Evolutionary conservation across 2,797 vertebrate species (phyloP), one percentile per base, ranked within the genome.

Genomic region (Nannoperca obscura): DNA sequence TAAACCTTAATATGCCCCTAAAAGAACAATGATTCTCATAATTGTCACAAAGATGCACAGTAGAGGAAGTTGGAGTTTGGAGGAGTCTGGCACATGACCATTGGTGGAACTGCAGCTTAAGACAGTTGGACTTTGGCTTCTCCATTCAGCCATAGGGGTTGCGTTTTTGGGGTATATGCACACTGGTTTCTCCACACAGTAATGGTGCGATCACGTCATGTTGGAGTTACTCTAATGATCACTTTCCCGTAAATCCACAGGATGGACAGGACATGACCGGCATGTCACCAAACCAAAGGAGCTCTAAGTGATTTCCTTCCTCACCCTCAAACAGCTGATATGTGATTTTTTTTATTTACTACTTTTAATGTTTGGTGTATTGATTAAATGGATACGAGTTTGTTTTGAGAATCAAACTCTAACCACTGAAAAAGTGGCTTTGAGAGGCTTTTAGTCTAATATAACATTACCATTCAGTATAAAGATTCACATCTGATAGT

Each of bases 71-170:
- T 7, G 20, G 22, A 53, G 52, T 20, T 61, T 24, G n/a, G 55
- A 30, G 34, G 34, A 20, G 46, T 46, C 19, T 36, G 65, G 47
- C 30, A 22, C 49, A 9, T 27, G 40, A 15, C 6, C 14, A 34
- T n/a, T 65, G 7, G 38, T 71, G 57, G 20, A 49, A 46, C 60
- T 54, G 47, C 62, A 68, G 62, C 11, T 30, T 15, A 10, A 52
- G 17, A 14, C 40, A 40, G 32, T 40, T 38, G 0, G 47, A 44
- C 11, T 61, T 34, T 30, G 7, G 11, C 24, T 63, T 46, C 40
- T 69, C n/a, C 42, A 30, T 15, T 76, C 63, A 38, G 20, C 40
- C 40, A 40, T 3, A 47, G 52, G 2, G 20, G 8, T 34, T 44
- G 20, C 47, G n/a, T 12, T 36, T 59, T 30, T 32, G 8, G 19